Conservation (phyloP, 2,797 vertebrate genomes). For the Echiichthys vipera region DNA sequence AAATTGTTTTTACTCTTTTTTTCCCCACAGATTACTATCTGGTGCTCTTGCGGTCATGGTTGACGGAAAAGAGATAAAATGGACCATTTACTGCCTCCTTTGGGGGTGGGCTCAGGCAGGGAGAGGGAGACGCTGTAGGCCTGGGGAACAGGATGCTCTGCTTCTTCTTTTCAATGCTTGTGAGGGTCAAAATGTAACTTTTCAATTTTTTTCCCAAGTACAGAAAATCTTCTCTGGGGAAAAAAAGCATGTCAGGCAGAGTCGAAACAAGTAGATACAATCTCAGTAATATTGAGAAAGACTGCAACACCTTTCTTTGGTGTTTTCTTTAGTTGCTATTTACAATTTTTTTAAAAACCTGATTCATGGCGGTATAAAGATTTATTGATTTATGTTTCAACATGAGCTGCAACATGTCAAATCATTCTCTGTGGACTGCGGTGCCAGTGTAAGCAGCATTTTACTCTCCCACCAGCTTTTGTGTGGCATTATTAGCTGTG, state of each 20-base stretch:
- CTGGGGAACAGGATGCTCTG: conserved; percentile 32
- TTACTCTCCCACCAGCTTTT: conserved; percentile 22
- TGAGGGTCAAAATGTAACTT: conserved; percentile 5
- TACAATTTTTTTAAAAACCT: conserved; percentile 6
- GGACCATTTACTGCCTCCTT: conserved; percentile 80
- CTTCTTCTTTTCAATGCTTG: conserved; percentile 15
- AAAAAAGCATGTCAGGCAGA: neutral
- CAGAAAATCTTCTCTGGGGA: neutral
- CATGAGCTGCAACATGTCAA: conserved; percentile 50
- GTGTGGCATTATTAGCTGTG: conserved; percentile 60
- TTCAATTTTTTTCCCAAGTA: neutral
- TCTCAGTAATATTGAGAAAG: neutral
- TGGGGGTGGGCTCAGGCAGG: conserved; percentile 62
- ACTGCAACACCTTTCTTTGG: conserved; percentile 12
- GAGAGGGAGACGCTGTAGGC: conserved; percentile 35
- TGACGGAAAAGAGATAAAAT: conserved; percentile 84
- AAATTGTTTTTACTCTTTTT: conserved; percentile 79
- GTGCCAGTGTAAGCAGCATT: conserved; percentile 35
- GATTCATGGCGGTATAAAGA: conserved; percentile 16
- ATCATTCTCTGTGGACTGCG: conserved; percentile 41
- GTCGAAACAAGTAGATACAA: neutral
- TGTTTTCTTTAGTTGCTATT: conserved; percentile 45
- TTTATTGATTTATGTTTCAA: conserved; percentile 49
- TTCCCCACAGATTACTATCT: conserved; percentile 74
- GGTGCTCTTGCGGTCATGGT: conserved; percentile 79